phyloP scores from a whole-genome alignment of 1,140 invertebrate species.

The Prorops nasuta region DNA sequence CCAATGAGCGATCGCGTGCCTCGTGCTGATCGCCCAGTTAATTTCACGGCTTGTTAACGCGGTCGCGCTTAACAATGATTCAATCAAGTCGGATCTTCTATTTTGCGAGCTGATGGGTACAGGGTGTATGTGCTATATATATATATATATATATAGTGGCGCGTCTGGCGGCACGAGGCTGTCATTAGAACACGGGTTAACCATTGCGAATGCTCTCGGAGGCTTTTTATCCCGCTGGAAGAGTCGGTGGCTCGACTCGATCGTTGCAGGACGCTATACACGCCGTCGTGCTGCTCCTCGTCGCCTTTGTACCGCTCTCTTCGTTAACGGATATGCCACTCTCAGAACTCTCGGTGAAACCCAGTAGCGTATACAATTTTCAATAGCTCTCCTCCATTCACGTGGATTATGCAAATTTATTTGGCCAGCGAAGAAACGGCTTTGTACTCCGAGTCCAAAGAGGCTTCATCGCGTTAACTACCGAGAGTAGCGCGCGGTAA shows the following conservation, averaged over 20 bases:
- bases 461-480: no score
- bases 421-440: no score
- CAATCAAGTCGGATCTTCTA: conserved; percentile 49
- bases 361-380: no score
- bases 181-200: conserved; percentile 34
- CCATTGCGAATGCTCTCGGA: conserved; percentile 29
- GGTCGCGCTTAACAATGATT: conserved; percentile 46
- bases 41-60: conserved; percentile 56
- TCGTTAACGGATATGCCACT: conserved; percentile 4
- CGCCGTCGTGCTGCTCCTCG: conserved; percentile 6
- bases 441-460: no score
- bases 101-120: no score
- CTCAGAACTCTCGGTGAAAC: no score
- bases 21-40: conserved; percentile 34
- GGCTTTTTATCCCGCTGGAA: conserved; percentile 18
- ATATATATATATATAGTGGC: no score
- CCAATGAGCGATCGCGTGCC: conserved; percentile 42
- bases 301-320: conserved; percentile 8
- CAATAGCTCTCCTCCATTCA: no score
- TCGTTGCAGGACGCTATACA: conserved; percentile 5
- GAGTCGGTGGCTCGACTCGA: no score
- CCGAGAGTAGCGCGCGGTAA: no score
- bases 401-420: no score
- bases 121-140: no score
- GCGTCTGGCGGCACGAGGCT: conserved; percentile 30